phyloP scores from a whole-genome alignment of 2,888 invertebrate species.

The Hydrotaea diabolus region DNA sequence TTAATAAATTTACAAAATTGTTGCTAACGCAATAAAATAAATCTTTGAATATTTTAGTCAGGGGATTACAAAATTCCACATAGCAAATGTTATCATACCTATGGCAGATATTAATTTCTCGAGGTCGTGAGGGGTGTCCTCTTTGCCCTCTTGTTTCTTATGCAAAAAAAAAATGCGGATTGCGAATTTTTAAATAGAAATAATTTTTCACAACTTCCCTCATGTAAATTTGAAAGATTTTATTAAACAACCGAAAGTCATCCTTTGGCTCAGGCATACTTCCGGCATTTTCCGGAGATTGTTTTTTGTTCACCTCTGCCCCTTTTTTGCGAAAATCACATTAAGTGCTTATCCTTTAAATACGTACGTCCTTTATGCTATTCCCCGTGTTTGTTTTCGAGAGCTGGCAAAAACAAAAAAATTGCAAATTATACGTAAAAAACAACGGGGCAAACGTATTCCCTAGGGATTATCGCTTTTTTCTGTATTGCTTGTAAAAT shows the following conservation, averaged over 20 bases:
- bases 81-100: neutral
- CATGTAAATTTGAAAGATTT: neutral
- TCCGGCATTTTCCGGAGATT: constrained; percentile 5
- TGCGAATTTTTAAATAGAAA: neutral
- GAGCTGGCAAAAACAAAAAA: neutral
- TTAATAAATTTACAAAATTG: no score
- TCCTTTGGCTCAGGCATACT: neutral
- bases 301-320: neutral
- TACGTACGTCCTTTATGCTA: neutral
- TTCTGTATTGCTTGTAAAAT: constrained; percentile 1
- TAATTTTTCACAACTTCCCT: neutral
- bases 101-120: neutral
- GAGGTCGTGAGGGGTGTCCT: neutral
- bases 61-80: neutral
- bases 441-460: constrained; percentile 32
- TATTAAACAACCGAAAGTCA: neutral
- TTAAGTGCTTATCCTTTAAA: neutral
- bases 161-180: neutral
- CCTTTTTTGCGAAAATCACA: neutral
- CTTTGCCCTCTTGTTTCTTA: neutral
- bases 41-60: no score
- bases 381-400: neutral
- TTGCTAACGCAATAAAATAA: no score
- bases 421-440: constrained; percentile 38
- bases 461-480: constrained; percentile 31